Conservation (phyloP, 2,797 vertebrate genomes). For the Oophaga sylvatica region DNA sequence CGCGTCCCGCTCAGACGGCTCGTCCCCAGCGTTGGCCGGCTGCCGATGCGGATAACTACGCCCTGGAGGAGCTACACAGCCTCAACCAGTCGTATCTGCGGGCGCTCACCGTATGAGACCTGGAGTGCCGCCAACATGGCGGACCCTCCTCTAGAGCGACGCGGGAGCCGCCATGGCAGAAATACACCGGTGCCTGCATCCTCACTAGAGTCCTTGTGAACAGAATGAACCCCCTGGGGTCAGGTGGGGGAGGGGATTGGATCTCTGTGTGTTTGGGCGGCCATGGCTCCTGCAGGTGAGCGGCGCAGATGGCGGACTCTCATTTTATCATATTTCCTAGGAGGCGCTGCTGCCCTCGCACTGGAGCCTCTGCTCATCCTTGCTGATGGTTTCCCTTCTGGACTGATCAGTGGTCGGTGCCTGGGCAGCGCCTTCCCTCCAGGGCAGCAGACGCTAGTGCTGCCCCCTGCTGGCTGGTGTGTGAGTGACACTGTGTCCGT, state of each 20-base stretch:
- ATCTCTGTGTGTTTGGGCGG: not conserved
- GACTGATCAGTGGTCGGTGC: not conserved
- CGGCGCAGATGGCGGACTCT: not conserved
- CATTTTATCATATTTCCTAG: not conserved
- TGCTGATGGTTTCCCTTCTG: not conserved
- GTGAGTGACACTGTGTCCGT: not conserved
- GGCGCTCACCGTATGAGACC: constrained; percentile 79
- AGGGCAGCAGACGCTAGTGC: not conserved
- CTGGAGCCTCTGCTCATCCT: not conserved
- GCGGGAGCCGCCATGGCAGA: not conserved
- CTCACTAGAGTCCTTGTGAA: no score
- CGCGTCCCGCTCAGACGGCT: constrained; percentile 80
- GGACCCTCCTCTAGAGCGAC: no score
- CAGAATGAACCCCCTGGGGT: no score
- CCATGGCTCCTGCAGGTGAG: not conserved
- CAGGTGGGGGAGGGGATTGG: not conserved
- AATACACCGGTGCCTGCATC: no score
- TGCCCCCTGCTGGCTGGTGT: not conserved
- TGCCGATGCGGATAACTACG: constrained; percentile 96
- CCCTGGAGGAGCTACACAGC: constrained; percentile 90
- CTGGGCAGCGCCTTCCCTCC: not conserved
- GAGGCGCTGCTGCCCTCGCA: not conserved
- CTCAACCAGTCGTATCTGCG: constrained; percentile 90
- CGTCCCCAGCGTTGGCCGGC: constrained; percentile 84
- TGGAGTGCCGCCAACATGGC: not conserved